phyloP scores from a whole-genome alignment of 2,888 invertebrate species.

The Alviniconcha strummeri region DNA sequence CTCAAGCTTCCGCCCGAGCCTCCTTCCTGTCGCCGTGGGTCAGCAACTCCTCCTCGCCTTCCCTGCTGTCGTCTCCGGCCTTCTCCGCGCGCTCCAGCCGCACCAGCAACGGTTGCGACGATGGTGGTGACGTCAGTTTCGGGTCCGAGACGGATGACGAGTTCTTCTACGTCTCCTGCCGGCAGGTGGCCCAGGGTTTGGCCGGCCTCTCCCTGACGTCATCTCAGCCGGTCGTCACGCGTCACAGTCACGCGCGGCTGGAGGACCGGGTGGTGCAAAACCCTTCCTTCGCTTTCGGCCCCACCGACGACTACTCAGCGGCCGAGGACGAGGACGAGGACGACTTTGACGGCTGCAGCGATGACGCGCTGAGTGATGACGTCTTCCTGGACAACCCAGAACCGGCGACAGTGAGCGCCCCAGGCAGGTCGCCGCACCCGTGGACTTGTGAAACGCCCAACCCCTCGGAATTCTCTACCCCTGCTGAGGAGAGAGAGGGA shows the following conservation, averaged over 20 bases:
- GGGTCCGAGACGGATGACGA: slow-evolving; percentile 34
- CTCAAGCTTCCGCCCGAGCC: neutral
- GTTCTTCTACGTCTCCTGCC: slow-evolving; percentile 32
- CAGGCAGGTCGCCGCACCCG: too few relatives aligned
- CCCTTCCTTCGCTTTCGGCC: neutral
- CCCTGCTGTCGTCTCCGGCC: neutral
- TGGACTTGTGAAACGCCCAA: neutral
- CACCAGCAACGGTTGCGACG: slow-evolving; percentile 6
- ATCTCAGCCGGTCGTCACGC: neutral
- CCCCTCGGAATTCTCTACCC: neutral
- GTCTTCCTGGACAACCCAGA: slow-evolving; percentile 25
- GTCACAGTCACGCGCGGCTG: neutral
- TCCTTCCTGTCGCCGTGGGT: slow-evolving; percentile 17
- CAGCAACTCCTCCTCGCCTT: neutral
- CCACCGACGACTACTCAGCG: too few relatives aligned
- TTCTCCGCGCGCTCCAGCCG: neutral
- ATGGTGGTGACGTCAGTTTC: slow-evolving; percentile 15
- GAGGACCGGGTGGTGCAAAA: neutral
- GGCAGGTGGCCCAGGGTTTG: slow-evolving; percentile 14
- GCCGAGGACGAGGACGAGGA: slow-evolving; percentile 8
- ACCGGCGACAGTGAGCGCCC: neutral
- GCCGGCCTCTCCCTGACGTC: slow-evolving; percentile 20
- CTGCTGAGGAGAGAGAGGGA: neutral
- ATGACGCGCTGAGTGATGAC: slow-evolving; percentile 30
- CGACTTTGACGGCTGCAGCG: slow-evolving; percentile 18